A percentile compares a stretch with the other conserved stretches of the same genome.
Conservation (phyloP, 2,113 vertebrate genomes). For the Colistium nudipinnis region DNA sequence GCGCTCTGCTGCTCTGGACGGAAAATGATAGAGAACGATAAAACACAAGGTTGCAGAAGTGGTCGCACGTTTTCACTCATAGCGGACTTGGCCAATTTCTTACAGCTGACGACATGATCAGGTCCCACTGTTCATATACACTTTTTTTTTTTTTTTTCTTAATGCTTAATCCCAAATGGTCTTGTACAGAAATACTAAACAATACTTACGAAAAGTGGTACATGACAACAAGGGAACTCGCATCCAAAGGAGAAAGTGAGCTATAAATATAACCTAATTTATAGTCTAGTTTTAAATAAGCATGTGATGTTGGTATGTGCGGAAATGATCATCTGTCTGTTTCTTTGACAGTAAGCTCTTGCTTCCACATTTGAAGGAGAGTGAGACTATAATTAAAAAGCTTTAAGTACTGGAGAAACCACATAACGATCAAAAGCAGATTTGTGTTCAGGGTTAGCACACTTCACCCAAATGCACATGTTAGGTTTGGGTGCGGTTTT, state of each 20-base stretch:
- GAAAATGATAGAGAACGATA: conserved; percentile 42
- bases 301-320: neutral
- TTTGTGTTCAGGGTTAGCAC: conserved; percentile 13
- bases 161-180: no score
- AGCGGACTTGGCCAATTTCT: conserved; percentile 10
- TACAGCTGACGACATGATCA: conserved; percentile 6
- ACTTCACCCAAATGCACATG: conserved; percentile 13
- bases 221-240: neutral
- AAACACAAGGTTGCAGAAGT: conserved; percentile 30
- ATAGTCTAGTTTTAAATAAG: neutral
- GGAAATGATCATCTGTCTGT: conserved; percentile 40
- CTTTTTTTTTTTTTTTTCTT: no score
- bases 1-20: conserved; percentile 19
- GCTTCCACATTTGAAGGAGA: conserved; percentile 17
- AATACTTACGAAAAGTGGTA: neutral
- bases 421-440: conserved; percentile 39
- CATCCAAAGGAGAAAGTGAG: neutral
- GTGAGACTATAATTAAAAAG: conserved; percentile 46
- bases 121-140: neutral
- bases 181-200: neutral
- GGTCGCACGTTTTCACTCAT: conserved; percentile 22
- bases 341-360: conserved; percentile 25
- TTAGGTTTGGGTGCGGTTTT: conserved; percentile 32
- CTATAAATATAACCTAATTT: conserved; percentile 7
- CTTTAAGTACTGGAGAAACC: conserved; percentile 31